Evolutionary conservation across 2,888 invertebrate species (phyloP).

Genomic region (Entomobrya multifasciata): DNA sequence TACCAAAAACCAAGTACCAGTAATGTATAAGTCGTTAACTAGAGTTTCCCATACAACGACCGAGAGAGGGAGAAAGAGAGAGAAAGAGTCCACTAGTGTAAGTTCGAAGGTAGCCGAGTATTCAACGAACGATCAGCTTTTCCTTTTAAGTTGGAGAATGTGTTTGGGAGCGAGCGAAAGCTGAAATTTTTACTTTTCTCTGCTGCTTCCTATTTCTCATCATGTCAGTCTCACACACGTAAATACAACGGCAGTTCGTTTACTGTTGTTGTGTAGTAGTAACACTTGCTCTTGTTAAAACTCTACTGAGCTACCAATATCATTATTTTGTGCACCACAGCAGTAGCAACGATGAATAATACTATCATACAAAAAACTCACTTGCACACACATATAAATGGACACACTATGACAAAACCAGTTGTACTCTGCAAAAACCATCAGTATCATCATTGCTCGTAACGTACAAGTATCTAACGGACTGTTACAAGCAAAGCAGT

Average conservation of each 20-base stretch:
- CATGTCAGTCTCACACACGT: slow-evolving; percentile 57
- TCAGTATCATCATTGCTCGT: slow-evolving; percentile 22
- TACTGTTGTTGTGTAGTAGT: background rate
- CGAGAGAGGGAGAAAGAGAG: background rate
- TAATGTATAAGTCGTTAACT: background rate
- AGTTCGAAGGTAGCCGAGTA: slow-evolving; percentile 57
- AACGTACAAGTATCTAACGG: slow-evolving; percentile 35
- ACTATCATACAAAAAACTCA: slow-evolving; percentile 22
- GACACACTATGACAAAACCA: slow-evolving; percentile 45
- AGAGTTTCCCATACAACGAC: background rate
- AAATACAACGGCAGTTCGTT: slow-evolving; percentile 6
- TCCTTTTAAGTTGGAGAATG: slow-evolving; percentile 42
- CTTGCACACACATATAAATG: background rate
- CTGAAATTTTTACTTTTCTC: slow-evolving; percentile 46
- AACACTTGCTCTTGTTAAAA: background rate
- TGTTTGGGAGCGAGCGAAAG: slow-evolving; percentile 61
- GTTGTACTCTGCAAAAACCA: slow-evolving; percentile 36
- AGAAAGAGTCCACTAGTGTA: slow-evolving; percentile 3
- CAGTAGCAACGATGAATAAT: background rate
- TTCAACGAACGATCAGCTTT: slow-evolving; percentile 65
- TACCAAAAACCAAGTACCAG: background rate
- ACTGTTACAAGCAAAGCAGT: slow-evolving; percentile 51
- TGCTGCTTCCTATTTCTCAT: slow-evolving; percentile 45
- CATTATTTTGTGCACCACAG: slow-evolving; percentile 6
- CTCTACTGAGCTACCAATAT: slow-evolving; percentile 1